Evolutionary conservation across 2,888 invertebrate species (phyloP).

Genomic region (Mongoloraphidia duomilia): DNA sequence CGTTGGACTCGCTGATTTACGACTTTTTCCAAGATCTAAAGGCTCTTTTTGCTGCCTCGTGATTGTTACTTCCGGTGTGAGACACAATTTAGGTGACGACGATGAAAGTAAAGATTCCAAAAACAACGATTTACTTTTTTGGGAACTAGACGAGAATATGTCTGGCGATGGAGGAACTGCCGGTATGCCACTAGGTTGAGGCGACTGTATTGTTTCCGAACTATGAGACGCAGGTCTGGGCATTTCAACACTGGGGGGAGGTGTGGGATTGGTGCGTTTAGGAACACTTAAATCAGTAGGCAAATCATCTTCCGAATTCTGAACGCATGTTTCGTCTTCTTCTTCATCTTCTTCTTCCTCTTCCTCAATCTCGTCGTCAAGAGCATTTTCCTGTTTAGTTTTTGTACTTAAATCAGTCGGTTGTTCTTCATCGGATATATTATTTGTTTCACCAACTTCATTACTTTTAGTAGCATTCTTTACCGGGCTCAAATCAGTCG

Average conservation of each 20-base stretch:
- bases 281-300: slow-evolving; percentile 45
- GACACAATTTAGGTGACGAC: slow-evolving; percentile 39
- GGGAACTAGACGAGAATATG: slow-evolving; percentile 34
- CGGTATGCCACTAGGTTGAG: slow-evolving; percentile 56
- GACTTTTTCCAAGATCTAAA: slow-evolving; percentile 49
- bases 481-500: slow-evolving; percentile 20
- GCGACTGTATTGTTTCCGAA: slow-evolving; percentile 58
- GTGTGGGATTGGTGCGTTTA: slow-evolving; percentile 35
- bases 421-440: slow-evolving; percentile 9
- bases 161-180: slow-evolving; percentile 57
- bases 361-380: slow-evolving; percentile 6
- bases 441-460: slow-evolving; percentile 6
- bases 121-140: slow-evolving; percentile 34
- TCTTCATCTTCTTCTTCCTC: slow-evolving; percentile 7
- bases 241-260: slow-evolving; percentile 33
- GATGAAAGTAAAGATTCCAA: slow-evolving; percentile 48
- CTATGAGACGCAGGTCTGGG: slow-evolving; percentile 50
- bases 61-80: slow-evolving; percentile 38
- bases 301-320: slow-evolving; percentile 26
- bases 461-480: slow-evolving; percentile 10
- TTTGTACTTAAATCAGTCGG: slow-evolving; percentile 24
- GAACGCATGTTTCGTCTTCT: slow-evolving; percentile 6
- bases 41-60: slow-evolving; percentile 43
- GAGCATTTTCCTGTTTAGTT: slow-evolving; percentile 8
- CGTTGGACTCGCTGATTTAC: slow-evolving; percentile 55